A percentile compares a stretch with the other conserved stretches of the same genome.
Evolutionary conservation across 2,888 invertebrate genomes (phyloP).

Genomic region (Eupithecia pulchellata): DNA sequence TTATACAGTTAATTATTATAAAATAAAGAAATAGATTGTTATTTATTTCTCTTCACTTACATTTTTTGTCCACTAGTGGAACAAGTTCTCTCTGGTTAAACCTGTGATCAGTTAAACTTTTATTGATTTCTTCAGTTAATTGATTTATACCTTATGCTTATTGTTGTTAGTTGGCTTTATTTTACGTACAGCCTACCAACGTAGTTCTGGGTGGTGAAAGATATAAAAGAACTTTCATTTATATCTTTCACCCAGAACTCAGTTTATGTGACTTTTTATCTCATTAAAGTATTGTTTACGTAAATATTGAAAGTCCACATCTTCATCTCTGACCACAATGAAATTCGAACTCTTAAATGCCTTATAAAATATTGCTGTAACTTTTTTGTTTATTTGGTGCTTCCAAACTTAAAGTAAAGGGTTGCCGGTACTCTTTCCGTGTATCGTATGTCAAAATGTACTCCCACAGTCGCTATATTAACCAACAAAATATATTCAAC

Average conservation of each 20-base stretch:
- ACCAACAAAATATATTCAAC: conserved; percentile 15
- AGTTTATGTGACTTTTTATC: conserved; percentile 7
- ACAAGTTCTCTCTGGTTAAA: too few species aligned
- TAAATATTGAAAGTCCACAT: conserved; percentile 28
- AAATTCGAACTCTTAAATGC: conserved; percentile 51
- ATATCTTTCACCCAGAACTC: background rate
- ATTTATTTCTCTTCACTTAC: too few species aligned
- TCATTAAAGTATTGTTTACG: conserved; percentile 24
- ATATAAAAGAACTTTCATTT: too few species aligned
- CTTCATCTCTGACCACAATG: conserved; percentile 40
- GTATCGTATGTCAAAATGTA: conserved; percentile 66
- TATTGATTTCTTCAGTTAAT: background rate
- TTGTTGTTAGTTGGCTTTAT: background rate
- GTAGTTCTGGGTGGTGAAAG: too few species aligned
- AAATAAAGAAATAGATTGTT: too few species aligned
- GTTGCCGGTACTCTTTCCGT: conserved; percentile 62
- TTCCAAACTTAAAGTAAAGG: conserved; percentile 59
- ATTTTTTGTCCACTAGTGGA: too few species aligned
- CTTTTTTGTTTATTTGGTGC: conserved; percentile 64
- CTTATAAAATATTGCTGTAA: conserved; percentile 54
- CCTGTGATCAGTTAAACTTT: conserved; percentile 8
- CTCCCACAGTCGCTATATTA: conserved; percentile 57
- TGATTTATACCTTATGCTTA: background rate
- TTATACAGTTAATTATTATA: too few species aligned
- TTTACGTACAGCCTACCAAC: too few species aligned